These are phyloP conservation scores for Galerucella pusilla DNA, from an alignment of 2,888 invertebrate genomes.

Conservation along the genomic window DNA sequence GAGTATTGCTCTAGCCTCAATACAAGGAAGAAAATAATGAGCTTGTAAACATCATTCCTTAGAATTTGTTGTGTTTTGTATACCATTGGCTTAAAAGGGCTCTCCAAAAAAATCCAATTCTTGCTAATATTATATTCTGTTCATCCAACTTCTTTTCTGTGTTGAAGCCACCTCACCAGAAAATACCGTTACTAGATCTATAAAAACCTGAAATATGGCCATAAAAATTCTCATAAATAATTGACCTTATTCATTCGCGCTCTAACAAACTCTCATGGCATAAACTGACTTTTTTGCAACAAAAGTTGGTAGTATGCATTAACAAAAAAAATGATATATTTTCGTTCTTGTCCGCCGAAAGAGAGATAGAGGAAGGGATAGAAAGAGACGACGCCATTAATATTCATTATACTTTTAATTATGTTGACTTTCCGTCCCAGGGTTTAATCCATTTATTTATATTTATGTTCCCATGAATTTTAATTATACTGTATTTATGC, in stretches of 20 bases:
- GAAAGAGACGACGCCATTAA: slow-evolving; percentile 54
- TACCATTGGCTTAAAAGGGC: too few relatives aligned
- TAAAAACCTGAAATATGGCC: neutral
- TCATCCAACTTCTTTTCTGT: neutral
- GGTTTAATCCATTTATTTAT: slow-evolving; percentile 61
- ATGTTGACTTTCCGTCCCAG: slow-evolving; percentile 58
- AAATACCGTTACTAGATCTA: neutral
- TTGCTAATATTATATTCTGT: too few relatives aligned
- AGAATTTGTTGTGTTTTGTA: too few relatives aligned
- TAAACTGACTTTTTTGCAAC: slow-evolving; percentile 32
- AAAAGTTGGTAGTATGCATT: slow-evolving; percentile 42
- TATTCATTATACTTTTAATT: slow-evolving; percentile 62
- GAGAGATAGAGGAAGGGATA: slow-evolving; percentile 4
- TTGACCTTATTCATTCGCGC: neutral
- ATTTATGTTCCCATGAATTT: slow-evolving; percentile 62
- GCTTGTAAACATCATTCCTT: too few relatives aligned
- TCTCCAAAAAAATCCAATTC: too few relatives aligned
- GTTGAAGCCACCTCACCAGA: neutral
- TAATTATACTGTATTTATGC: slow-evolving; percentile 51
- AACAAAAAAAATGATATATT: slow-evolving; percentile 47
- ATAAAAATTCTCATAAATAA: slow-evolving; percentile 21
- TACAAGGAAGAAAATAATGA: too few relatives aligned
- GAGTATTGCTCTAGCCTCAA: too few relatives aligned
- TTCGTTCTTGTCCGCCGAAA: slow-evolving; percentile 50
- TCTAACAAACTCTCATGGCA: slow-evolving; percentile 7